These are phyloP conservation scores for Pissodes strobi DNA, from an alignment of 1,140 invertebrate genomes.

Conservation along the genomic window DNA sequence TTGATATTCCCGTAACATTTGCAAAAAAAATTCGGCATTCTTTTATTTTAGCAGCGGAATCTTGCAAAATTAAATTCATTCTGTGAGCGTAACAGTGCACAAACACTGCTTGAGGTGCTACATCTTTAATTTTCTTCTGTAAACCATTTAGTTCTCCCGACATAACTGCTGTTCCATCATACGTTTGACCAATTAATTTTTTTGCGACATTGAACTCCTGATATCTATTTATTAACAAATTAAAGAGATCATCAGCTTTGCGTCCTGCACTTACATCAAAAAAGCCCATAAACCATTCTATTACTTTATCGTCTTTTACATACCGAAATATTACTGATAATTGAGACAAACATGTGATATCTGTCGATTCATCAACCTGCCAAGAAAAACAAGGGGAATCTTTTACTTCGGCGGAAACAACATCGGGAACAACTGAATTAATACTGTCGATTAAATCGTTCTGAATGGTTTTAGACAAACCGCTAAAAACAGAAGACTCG, in stretches of 20 bases:
- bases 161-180: constrained; percentile 48
- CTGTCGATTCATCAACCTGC: constrained; percentile 46
- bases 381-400: constrained; percentile 38
- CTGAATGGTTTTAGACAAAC: background rate
- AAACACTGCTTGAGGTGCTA: constrained; percentile 31
- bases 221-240: background rate
- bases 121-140: background rate
- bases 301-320: constrained; percentile 34
- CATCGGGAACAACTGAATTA: background rate
- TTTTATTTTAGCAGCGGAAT: background rate
- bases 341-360: constrained; percentile 43
- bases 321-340: constrained; percentile 46
- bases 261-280: constrained; percentile 24
- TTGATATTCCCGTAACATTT: background rate
- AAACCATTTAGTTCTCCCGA: constrained; percentile 31
- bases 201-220: background rate
- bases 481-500: background rate
- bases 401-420: background rate
- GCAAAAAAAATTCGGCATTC: background rate
- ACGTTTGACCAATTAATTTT: constrained; percentile 50
- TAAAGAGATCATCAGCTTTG: constrained; percentile 13
- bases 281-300: constrained; percentile 39
- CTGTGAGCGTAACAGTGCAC: background rate
- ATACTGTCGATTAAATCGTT: constrained; percentile 1
- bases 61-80: background rate